A percentile compares a stretch with the other conserved stretches of the same genome.
phyloP scores from a whole-genome alignment of 2,888 invertebrate species.

The Dromius quadrimaculatus region DNA sequence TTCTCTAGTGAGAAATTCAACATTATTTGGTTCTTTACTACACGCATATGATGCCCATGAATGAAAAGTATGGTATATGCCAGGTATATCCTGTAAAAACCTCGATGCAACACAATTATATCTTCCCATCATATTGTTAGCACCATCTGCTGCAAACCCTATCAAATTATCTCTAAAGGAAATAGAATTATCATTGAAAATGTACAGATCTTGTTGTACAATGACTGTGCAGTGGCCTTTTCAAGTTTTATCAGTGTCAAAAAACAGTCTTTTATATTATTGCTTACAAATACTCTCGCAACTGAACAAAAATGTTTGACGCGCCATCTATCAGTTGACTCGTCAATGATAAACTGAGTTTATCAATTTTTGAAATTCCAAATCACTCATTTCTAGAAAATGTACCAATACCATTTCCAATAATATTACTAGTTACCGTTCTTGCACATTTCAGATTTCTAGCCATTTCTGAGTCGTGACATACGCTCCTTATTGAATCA shows the following conservation, averaged over 20 bases:
- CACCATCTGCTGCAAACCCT: constrained; percentile 45
- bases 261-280: neutral
- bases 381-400: neutral
- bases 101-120: constrained; percentile 28
- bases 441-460: neutral
- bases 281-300: constrained; percentile 40
- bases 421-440: neutral
- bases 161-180: constrained; percentile 52
- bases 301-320: too few relatives aligned
- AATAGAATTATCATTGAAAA: constrained; percentile 14
- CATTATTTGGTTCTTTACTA: neutral
- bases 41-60: constrained; percentile 8
- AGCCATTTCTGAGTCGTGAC: neutral
- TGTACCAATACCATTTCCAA: neutral
- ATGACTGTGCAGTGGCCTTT: constrained; percentile 13
- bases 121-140: constrained; percentile 38
- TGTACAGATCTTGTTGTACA: constrained; percentile 21
- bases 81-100: constrained; percentile 11
- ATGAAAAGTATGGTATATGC: neutral
- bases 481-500: neutral
- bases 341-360: constrained; percentile 38
- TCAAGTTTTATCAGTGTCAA: neutral
- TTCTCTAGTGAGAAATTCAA: neutral
- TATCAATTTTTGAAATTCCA: neutral
- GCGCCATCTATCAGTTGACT: constrained; percentile 43